Evolutionary conservation across 2,113 vertebrate species (phyloP).

Genomic region (Hyperopisus bebe): DNA sequence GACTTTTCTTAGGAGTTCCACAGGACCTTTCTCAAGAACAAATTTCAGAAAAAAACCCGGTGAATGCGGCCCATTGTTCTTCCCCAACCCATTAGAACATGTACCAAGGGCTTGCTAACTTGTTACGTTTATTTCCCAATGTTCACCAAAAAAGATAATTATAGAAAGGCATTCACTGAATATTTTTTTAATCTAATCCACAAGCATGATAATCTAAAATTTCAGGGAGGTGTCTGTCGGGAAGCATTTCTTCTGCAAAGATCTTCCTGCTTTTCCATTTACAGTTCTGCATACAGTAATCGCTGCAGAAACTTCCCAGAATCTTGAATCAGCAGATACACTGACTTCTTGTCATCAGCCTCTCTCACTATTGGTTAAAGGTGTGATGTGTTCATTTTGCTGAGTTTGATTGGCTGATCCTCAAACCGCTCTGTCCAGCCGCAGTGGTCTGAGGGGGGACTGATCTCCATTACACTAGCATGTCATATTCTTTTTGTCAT

Average conservation of each 20-base stretch:
- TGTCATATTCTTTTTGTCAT: not conserved
- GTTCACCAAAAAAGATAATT: not conserved
- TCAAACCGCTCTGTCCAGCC: not conserved
- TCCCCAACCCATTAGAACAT: not conserved
- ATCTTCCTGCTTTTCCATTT: not conserved
- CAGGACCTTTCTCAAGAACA: not conserved
- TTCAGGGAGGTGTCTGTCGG: not conserved
- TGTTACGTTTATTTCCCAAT: not conserved
- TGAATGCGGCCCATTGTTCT: not conserved
- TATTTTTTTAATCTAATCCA: not conserved
- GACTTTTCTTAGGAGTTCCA: not conserved
- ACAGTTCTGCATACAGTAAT: not conserved
- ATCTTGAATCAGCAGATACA: not conserved
- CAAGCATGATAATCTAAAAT: not conserved
- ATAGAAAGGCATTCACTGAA: not conserved
- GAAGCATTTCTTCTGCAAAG: not conserved
- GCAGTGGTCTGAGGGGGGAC: not conserved
- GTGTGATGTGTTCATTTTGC: not conserved
- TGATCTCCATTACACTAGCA: not conserved
- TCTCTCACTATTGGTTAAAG: not conserved
- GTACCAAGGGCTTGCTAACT: not conserved
- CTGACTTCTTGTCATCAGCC: not conserved
- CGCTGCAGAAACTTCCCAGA: not conserved
- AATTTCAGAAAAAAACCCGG: not conserved
- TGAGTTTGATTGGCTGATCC: not conserved